phyloP scores from a whole-genome alignment of 2,888 invertebrate genomes.

The Leucoptera coffeella region DNA sequence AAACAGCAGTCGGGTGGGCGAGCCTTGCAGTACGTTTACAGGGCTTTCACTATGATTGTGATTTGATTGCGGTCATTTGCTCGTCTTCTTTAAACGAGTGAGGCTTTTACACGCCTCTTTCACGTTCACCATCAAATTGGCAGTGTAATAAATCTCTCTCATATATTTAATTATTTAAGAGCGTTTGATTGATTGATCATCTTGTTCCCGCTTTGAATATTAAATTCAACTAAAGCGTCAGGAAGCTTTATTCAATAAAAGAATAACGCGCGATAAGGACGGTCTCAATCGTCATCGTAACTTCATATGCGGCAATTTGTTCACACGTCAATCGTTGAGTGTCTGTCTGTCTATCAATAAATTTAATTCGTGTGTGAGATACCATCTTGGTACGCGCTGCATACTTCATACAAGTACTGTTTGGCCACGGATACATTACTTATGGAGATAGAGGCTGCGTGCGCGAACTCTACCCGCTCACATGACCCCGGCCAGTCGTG shows the following conservation, averaged over 20 bases:
- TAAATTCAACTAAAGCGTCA: too few relatives aligned
- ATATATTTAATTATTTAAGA: too few relatives aligned
- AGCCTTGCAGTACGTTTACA: constrained; percentile 17
- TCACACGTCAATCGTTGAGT: constrained; percentile 16
- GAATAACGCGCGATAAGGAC: too few relatives aligned
- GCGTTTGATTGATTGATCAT: too few relatives aligned
- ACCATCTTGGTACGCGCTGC: constrained; percentile 5
- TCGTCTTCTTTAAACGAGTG: constrained; percentile 23
- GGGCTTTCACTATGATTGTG: constrained; percentile 41
- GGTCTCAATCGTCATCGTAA: too few relatives aligned
- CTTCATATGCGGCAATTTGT: constrained; percentile 22
- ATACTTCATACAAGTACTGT: neutral
- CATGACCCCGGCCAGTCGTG: constrained; percentile 9
- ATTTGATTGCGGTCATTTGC: constrained; percentile 40
- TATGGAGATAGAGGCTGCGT: constrained; percentile 1
- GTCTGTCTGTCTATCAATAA: constrained; percentile 17
- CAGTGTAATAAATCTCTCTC: too few relatives aligned
- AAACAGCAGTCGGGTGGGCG: constrained; percentile 19
- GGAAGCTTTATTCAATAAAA: too few relatives aligned
- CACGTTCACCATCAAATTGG: too few relatives aligned
- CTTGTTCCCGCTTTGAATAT: too few relatives aligned
- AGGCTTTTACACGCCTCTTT: too few relatives aligned
- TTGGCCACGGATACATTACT: neutral
- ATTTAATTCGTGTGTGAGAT: constrained; percentile 9
- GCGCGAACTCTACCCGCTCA: constrained; percentile 7